Evolutionary conservation across 2,888 invertebrate genomes (phyloP).

Genomic region (Sinohyriopsis cumingii): DNA sequence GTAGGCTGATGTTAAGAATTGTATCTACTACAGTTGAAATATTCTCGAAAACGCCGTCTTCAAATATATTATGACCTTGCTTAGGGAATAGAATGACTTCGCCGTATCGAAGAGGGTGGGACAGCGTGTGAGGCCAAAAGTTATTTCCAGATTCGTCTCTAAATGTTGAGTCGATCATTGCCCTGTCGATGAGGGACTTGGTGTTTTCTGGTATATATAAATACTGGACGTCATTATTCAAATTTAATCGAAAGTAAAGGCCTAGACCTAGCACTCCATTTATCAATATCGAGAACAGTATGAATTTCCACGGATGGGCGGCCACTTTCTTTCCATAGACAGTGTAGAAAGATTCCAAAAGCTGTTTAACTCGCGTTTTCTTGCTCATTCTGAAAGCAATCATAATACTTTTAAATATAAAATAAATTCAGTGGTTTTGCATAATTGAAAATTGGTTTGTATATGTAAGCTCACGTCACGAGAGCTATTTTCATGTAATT

Average conservation of each 20-base stretch:
- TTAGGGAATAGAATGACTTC: slow-evolving; percentile 1
- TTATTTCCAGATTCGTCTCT: not conserved
- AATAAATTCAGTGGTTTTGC: too few species aligned
- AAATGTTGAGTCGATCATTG: not conserved
- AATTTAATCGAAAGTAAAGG: not conserved
- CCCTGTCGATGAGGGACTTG: not conserved
- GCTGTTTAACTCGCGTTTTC: too few species aligned
- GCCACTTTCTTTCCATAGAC: slow-evolving; percentile 1
- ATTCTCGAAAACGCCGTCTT: too few species aligned
- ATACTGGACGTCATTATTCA: not conserved
- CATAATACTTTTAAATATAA: too few species aligned
- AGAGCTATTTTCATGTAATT: too few species aligned
- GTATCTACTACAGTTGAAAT: too few species aligned
- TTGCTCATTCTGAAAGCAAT: not conserved
- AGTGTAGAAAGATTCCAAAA: not conserved
- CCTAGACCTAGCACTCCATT: slow-evolving; percentile 3
- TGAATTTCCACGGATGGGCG: not conserved
- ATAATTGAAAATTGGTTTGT: too few species aligned
- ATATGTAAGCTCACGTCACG: too few species aligned
- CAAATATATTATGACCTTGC: too few species aligned
- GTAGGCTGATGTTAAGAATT: too few species aligned
- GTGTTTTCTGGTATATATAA: not conserved
- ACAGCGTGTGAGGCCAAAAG: not conserved
- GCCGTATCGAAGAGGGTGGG: not conserved
- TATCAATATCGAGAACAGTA: not conserved